phyloP scores from a whole-genome alignment of 2,113 vertebrate species.

The Gobiocypris rarus region DNA sequence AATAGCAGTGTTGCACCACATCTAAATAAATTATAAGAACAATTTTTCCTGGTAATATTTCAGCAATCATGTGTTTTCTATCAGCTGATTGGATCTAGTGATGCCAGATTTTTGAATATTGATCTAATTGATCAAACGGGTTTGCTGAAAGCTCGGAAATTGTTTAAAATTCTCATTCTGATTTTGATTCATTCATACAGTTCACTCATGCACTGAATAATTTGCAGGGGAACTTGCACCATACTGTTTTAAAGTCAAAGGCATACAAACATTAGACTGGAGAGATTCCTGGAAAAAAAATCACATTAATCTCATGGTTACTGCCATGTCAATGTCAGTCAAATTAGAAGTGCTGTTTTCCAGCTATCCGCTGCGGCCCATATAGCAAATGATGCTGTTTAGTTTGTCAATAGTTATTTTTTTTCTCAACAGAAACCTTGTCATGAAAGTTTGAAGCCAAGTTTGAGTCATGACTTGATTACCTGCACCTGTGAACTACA shows the following conservation, averaged over 20 bases:
- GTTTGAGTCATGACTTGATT: neutral
- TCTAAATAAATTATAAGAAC: neutral
- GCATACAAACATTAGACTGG: no score
- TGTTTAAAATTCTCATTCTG: neutral
- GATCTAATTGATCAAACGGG: neutral
- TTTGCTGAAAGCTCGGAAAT: neutral
- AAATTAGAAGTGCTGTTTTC: neutral
- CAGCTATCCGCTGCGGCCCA: neutral
- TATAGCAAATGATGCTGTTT: neutral
- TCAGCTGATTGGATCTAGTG: neutral
- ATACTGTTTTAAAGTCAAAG: no score
- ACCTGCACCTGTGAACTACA: neutral
- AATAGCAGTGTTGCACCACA: no score
- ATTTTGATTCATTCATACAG: neutral
- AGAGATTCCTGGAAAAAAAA: neutral
- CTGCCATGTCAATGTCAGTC: no score
- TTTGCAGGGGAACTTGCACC: neutral
- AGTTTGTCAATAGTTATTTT: neutral
- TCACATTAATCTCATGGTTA: neutral
- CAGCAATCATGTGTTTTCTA: neutral
- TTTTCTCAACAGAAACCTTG: neutral
- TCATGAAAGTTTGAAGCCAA: constrained; percentile 5
- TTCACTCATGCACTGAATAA: neutral
- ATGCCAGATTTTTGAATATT: neutral
- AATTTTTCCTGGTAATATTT: neutral